Conservation (phyloP, 2,797 vertebrate genomes). For the Acropternis orthonyx region DNA sequence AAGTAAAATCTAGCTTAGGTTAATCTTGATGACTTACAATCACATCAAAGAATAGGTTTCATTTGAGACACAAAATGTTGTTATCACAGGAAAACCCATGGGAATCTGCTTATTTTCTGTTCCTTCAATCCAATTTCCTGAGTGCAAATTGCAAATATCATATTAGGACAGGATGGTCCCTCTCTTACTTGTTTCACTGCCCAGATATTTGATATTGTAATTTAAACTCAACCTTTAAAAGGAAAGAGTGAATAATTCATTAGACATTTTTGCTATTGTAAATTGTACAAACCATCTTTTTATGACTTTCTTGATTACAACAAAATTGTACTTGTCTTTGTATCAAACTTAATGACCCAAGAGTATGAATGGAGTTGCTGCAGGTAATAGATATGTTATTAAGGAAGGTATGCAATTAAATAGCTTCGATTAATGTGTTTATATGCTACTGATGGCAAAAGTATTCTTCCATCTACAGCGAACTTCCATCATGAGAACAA, state of each 20-base stretch:
- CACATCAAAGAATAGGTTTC: neutral
- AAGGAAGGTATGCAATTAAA: neutral
- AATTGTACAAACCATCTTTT: neutral
- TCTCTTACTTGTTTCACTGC: neutral
- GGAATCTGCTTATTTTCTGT: neutral
- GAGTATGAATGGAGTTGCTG: neutral
- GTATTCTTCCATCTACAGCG: neutral
- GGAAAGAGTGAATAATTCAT: neutral
- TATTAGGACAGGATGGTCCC: neutral
- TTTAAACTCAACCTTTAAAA: neutral
- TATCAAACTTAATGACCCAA: slow-evolving; percentile 18
- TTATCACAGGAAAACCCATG: neutral
- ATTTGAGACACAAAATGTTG: neutral
- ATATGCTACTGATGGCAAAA: neutral
- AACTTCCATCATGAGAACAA: neutral
- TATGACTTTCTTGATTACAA: neutral
- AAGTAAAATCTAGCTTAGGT: neutral
- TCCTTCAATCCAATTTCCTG: neutral
- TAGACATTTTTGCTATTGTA: neutral
- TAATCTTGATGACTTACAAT: neutral
- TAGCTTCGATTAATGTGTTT: neutral
- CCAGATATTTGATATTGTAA: neutral
- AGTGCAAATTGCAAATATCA: neutral
- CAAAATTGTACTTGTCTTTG: neutral
- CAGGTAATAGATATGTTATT: neutral